Conservation (phyloP, 2,888 invertebrate genomes). For the Dorcus parallelipipedus region DNA sequence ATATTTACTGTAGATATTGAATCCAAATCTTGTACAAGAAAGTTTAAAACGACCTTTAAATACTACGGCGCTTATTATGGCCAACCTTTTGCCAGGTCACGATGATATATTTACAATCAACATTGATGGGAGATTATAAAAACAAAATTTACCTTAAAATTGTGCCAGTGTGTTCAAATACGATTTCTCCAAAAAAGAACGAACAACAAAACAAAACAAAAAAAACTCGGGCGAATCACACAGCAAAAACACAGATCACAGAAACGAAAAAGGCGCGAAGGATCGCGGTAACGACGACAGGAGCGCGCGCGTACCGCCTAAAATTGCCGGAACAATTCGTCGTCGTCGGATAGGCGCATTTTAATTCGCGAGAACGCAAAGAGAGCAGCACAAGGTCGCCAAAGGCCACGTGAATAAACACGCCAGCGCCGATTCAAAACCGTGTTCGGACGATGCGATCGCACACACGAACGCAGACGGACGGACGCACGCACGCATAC, state of each 20-base stretch:
- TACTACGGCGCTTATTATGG: too few species aligned
- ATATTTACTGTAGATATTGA: too few species aligned
- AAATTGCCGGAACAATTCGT: conserved; percentile 1
- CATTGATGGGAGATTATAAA: too few species aligned
- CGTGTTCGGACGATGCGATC: conserved; percentile 13
- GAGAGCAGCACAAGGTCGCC: conserved; percentile 22
- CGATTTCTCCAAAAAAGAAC: too few species aligned
- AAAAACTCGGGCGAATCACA: background rate
- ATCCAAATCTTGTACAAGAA: too few species aligned
- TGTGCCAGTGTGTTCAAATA: too few species aligned
- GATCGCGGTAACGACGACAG: background rate
- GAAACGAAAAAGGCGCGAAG: background rate
- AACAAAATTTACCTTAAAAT: too few species aligned
- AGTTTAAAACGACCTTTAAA: too few species aligned
- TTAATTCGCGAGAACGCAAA: conserved; percentile 9
- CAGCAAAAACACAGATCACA: background rate
- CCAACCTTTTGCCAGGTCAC: too few species aligned
- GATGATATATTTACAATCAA: too few species aligned
- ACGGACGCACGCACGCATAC: background rate
- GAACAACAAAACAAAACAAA: background rate
- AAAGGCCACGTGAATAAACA: conserved; percentile 22
- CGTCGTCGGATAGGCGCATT: background rate
- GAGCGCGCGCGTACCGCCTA: background rate
- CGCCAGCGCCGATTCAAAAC: conserved; percentile 17
- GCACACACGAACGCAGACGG: background rate